Evolutionary conservation across 2,797 vertebrate genomes (phyloP).

Genomic region (Protonibea diacanthus): DNA sequence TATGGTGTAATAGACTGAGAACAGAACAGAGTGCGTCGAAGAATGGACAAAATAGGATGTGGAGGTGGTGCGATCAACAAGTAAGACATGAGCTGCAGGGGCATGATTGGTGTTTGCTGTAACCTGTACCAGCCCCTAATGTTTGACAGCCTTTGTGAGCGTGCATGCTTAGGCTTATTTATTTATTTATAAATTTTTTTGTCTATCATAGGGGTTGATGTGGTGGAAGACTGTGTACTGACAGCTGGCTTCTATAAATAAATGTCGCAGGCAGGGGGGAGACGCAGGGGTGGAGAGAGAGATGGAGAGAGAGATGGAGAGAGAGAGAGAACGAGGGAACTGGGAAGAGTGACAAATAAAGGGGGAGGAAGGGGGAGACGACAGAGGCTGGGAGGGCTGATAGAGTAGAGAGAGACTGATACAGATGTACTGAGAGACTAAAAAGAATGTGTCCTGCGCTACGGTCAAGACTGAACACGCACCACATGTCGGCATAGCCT

Average conservation of each 20-base stretch:
- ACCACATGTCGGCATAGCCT: conserved; percentile 19
- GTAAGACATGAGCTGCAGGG: conserved; percentile 37
- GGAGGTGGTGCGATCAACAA: conserved; percentile 5
- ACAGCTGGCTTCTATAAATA: conserved; percentile 85
- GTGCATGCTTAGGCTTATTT: background rate
- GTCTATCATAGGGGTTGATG: conserved; percentile 36
- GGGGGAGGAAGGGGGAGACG: background rate
- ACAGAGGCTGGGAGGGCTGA: conserved; percentile 23
- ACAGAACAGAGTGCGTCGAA: background rate
- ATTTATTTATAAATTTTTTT: conserved; percentile 35
- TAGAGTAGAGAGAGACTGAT: conserved; percentile 31
- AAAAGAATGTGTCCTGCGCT: conserved; percentile 46
- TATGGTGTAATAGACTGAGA: background rate
- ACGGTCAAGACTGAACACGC: conserved; percentile 36
- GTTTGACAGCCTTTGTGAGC: conserved; percentile 30
- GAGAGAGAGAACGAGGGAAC: conserved; percentile 22
- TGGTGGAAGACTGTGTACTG: conserved; percentile 64
- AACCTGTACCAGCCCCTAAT: conserved; percentile 37
- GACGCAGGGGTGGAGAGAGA: conserved; percentile 31
- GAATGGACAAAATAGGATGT: background rate
- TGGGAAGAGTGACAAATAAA: conserved; percentile 20
- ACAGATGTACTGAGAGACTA: conserved; percentile 57
- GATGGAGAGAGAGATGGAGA: conserved; percentile 22
- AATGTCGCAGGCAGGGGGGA: conserved; percentile 68
- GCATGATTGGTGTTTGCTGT: conserved; percentile 38